Evolutionary conservation across 1,140 invertebrate species (phyloP), one percentile per base, ranked within the genome.

Genomic region (Brachionus rotundiformis): DNA sequence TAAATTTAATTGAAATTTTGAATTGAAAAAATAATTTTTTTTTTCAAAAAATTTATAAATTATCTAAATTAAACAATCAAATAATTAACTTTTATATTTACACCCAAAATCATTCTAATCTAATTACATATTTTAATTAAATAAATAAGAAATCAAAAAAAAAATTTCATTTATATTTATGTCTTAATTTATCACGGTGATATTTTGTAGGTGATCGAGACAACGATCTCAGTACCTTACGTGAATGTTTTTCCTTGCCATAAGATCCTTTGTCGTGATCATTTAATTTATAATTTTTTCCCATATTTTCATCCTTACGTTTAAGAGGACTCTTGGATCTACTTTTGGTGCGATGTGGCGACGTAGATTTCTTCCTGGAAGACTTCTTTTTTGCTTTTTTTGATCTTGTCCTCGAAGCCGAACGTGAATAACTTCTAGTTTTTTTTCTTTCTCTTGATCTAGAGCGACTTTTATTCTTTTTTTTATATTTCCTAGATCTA

Each of bases 361-460:
- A 36, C 5, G 7, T 16, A 11, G 63, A 36, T 68, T 68, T 68
- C 36, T 68, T 68, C 11, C 63, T 31, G 1, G 16, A 33, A 33
- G 63, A 39, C 19, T 68, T 68, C 36, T 68, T 68, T 39, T 68
- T 68, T n/a, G 31, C 1, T 19, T 68, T 68, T 68, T 68, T 68
- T 8, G 63, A 33, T 1, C 63, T 33, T 41, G 33, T 36, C 36
- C 63, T 68, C 16, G 63, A 68, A 33, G 13, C 13, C 2, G 63
- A 68, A n/a, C 63, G 13, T 2, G 63, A 68, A 36, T 68, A 68
- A 36, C 63, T 68, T 33, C 63, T 33, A 13, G 63, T 19, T n/a
- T 36, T 68, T 8, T 29, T 33, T 33, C 63, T 68, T 11, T 33
- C 11, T 19, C 63, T 31, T 33, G 63, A 68, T 68, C 61, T 63